Conservation (phyloP, 2,113 vertebrate species). For the Epinephelus fuscoguttatus region DNA sequence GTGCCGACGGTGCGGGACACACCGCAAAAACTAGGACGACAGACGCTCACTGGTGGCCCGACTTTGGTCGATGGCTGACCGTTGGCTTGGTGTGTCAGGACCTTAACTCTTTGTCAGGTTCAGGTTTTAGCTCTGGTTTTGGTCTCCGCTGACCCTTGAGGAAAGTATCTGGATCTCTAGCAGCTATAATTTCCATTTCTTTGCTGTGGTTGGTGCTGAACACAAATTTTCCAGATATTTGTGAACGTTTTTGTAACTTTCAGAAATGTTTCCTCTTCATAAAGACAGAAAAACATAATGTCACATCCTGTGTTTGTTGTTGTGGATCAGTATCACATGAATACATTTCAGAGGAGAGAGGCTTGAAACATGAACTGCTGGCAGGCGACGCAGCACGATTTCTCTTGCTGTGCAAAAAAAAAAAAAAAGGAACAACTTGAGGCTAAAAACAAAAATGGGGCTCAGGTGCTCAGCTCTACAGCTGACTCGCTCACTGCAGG, state of each 20-base stretch:
- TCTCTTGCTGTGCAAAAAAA: background rate
- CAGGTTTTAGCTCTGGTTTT: background rate
- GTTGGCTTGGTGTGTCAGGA: too few species aligned
- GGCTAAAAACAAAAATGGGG: background rate
- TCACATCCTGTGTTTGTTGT: background rate
- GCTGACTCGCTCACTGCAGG: background rate
- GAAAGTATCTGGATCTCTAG: background rate
- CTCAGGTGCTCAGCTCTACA: conserved; percentile 1
- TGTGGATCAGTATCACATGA: too few species aligned
- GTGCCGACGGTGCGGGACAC: too few species aligned
- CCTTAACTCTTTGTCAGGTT: too few species aligned
- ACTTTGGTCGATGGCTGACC: too few species aligned
- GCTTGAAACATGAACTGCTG: background rate
- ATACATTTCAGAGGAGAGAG: background rate
- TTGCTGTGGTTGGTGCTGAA: background rate
- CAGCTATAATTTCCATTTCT: background rate
- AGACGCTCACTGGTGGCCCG: too few species aligned
- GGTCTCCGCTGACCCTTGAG: background rate
- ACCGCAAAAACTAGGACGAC: too few species aligned
- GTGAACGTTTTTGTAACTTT: background rate
- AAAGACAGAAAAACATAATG: background rate
- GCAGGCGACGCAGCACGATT: background rate
- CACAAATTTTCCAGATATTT: too few species aligned
- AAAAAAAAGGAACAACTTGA: background rate
- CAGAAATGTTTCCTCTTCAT: background rate